Conservation (phyloP, 2,888 invertebrate species). For the Eupithecia dodoneata region DNA sequence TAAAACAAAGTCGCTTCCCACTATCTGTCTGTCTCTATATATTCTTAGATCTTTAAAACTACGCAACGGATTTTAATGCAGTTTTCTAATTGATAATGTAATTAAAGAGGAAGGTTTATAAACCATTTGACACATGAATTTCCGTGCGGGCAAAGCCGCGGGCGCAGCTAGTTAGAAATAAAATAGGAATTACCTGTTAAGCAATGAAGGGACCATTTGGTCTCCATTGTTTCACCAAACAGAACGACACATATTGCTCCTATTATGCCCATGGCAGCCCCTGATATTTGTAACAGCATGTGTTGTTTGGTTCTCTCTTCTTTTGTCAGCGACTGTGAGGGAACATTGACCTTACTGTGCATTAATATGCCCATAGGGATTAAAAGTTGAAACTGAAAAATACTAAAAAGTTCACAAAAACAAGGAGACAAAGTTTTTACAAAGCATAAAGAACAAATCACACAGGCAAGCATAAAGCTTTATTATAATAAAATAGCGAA, state of each 20-base stretch:
- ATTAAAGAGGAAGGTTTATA: too few relatives aligned
- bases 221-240: background rate
- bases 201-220: background rate
- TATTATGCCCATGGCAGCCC: background rate
- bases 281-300: background rate
- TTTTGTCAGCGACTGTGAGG: background rate
- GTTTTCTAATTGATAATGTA: too few relatives aligned
- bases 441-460: background rate
- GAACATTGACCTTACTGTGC: background rate
- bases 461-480: background rate
- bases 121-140: too few relatives aligned
- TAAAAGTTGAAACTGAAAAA: constrained; percentile 5
- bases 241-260: background rate
- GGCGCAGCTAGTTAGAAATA: too few relatives aligned
- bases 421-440: background rate
- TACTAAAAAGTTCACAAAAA: background rate
- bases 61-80: too few relatives aligned
- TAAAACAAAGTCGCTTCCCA: too few relatives aligned
- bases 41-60: too few relatives aligned
- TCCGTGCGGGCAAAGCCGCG: too few relatives aligned
- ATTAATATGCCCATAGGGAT: background rate
- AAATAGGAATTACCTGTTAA: background rate
- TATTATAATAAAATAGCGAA: background rate
- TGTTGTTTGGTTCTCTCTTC: background rate
- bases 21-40: too few relatives aligned